Conservation (phyloP, 37 sponge, comb jelly and placozoan species). For the Beroe forskalii region DNA sequence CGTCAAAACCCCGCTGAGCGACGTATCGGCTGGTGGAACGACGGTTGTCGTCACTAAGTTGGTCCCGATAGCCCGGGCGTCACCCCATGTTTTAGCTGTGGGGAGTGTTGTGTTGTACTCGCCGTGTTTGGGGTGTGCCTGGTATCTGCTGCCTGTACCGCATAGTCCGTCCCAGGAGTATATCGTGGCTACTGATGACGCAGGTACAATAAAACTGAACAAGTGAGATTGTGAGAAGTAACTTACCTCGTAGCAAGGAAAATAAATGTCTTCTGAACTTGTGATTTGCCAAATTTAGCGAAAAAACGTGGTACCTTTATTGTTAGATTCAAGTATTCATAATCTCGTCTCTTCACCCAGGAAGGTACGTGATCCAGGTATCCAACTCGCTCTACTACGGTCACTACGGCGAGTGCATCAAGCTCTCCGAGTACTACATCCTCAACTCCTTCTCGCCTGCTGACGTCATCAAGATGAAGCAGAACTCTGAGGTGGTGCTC, state of each 20-base stretch:
- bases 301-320: too few species aligned
- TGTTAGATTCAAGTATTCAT: too few species aligned
- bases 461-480: background rate
- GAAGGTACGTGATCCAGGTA: constrained; percentile 3
- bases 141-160: constrained; percentile 23
- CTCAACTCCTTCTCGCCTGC: background rate
- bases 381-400: constrained; percentile 37
- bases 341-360: too few species aligned
- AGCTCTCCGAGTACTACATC: background rate
- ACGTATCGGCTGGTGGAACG: background rate
- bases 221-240: background rate
- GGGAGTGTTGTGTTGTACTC: constrained; percentile 63
- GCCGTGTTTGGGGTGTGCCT: constrained; percentile 55
- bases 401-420: background rate
- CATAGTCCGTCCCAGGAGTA: background rate
- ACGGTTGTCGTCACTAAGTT: background rate
- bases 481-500: background rate
- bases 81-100: constrained; percentile 16
- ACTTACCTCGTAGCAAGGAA: too few species aligned
- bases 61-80: background rate
- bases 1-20: background rate
- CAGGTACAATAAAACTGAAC: too few species aligned
- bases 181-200: background rate
- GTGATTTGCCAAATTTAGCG: too few species aligned
- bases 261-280: too few species aligned